These are phyloP conservation scores for Hypselothyrea guttata DNA, from an alignment of 2,888 invertebrate genomes.

Conservation along the genomic window DNA sequence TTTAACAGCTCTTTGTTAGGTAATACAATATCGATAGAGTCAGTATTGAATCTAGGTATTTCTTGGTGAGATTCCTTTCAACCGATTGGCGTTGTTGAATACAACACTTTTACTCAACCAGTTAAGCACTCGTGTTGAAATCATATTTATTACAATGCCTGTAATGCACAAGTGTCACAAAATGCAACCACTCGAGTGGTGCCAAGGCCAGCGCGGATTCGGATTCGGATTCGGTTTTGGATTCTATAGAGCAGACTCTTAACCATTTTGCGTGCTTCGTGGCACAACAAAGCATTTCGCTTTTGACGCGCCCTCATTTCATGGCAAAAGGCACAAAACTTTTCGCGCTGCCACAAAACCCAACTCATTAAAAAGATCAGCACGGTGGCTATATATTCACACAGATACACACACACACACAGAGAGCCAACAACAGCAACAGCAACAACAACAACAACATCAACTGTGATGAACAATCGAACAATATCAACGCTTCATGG, in stretches of 20 bases:
- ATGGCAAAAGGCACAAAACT: conserved; percentile 62
- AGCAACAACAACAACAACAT: conserved; percentile 12
- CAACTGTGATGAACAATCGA: conserved; percentile 60
- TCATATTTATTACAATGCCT: conserved; percentile 5
- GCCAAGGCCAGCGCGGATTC: conserved; percentile 59
- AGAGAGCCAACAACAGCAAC: conserved; percentile 4
- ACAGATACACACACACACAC: not conserved
- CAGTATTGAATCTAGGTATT: too few relatives aligned
- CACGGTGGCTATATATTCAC: conserved; percentile 24
- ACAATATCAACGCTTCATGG: conserved; percentile 71
- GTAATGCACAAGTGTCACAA: conserved; percentile 36
- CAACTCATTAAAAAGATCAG: conserved; percentile 77
- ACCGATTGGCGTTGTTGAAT: too few relatives aligned
- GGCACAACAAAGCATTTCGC: conserved; percentile 48
- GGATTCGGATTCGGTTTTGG: too few relatives aligned
- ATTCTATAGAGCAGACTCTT: conserved; percentile 24
- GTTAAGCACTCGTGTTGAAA: too few relatives aligned
- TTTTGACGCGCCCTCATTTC: conserved; percentile 58
- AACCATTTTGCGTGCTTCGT: conserved; percentile 28
- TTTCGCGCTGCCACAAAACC: conserved; percentile 62
- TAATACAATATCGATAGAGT: too few relatives aligned
- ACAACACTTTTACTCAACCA: too few relatives aligned
- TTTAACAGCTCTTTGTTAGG: too few relatives aligned
- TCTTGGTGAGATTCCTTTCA: too few relatives aligned
- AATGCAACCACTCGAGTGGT: conserved; percentile 47